These are phyloP conservation scores for Pycnonotus jocosus DNA, from an alignment of 2,113 vertebrate genomes.

Conservation along the genomic window DNA sequence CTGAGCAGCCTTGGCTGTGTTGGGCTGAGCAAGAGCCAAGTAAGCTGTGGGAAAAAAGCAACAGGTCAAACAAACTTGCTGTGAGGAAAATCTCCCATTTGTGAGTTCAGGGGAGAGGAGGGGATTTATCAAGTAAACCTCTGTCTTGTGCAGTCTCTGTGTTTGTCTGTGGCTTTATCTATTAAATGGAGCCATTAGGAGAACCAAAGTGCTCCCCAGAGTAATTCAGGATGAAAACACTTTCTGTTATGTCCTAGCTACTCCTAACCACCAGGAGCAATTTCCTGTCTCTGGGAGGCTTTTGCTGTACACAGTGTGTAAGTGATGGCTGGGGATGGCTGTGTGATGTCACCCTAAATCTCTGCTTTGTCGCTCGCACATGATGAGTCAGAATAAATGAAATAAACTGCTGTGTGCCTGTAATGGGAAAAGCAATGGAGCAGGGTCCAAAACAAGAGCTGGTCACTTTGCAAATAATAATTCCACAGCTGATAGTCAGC, in stretches of 20 bases:
- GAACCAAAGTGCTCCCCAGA: background rate
- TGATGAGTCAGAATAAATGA: background rate
- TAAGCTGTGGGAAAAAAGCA: background rate
- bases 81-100: background rate
- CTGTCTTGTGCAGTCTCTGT: background rate
- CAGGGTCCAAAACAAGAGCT: background rate
- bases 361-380: fast-evolving
- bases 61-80: background rate
- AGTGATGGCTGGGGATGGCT: background rate
- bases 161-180: conserved; percentile 5
- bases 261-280: background rate
- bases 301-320: background rate
- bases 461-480: background rate
- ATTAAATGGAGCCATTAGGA: background rate
- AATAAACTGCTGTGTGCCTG: background rate
- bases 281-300: background rate
- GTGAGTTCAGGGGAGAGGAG: background rate
- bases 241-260: background rate
- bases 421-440: conserved; percentile 21
- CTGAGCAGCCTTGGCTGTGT: background rate
- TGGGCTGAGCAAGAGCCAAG: background rate
- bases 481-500: background rate
- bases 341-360: background rate
- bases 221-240: background rate
- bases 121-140: background rate